phyloP scores from a whole-genome alignment of 2,113 vertebrate species.

The Serinus canaria region DNA sequence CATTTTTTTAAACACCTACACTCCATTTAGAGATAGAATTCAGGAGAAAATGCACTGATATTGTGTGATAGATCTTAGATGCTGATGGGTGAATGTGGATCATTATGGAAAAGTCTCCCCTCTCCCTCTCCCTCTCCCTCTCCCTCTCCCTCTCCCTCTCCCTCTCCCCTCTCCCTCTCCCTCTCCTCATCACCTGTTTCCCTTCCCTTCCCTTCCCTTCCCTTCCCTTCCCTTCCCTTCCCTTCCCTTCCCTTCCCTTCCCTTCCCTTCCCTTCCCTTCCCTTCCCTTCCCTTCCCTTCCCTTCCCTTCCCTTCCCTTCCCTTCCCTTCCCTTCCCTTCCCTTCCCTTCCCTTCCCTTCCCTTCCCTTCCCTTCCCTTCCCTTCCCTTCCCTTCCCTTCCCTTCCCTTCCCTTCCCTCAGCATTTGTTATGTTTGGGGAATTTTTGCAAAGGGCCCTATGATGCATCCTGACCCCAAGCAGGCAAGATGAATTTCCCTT shows the following conservation, averaged over 20 bases:
- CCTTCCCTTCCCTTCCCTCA: neutral
- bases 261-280: too few relatives aligned
- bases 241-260: too few relatives aligned
- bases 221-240: too few relatives aligned
- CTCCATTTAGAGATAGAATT: neutral
- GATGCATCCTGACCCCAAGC: neutral
- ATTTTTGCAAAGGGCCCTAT: neutral
- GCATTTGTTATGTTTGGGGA: neutral
- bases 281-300: too few relatives aligned
- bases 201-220: too few relatives aligned
- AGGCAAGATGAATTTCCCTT: slow-evolving; percentile 1
- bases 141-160: too few relatives aligned
- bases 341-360: too few relatives aligned
- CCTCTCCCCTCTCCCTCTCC: too few relatives aligned
- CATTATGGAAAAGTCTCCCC: neutral
- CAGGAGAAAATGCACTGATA: neutral
- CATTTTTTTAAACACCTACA: neutral
- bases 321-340: too few relatives aligned
- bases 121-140: neutral
- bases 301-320: too few relatives aligned
- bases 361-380: neutral
- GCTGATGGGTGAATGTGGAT: fast-evolving
- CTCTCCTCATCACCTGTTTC: too few relatives aligned
- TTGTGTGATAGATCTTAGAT: neutral
- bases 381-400: neutral